Base-by-base conservation (phyloP, 2,888 invertebrate species). In the Mesochorus sp. region DNA sequence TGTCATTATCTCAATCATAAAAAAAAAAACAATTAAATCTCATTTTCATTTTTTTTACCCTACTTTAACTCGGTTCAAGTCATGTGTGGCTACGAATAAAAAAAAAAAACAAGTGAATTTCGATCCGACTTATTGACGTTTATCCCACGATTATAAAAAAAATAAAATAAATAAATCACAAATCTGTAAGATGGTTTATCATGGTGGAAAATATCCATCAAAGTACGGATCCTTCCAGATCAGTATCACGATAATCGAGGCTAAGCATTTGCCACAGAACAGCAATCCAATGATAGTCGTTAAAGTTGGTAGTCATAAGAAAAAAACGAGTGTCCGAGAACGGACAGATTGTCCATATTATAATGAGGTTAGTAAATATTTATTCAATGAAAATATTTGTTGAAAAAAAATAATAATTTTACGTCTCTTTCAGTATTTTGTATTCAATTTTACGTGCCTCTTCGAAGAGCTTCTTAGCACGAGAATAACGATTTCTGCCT, bases 221-320 rank as follows among this genome's bases (percentile, higher is more conserved):
- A 85, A 84, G 57, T 71, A 80, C 55, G 81, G 82, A 19, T 79
- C 84, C 39, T 93, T 93, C 87, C 89, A 95, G 88, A 91, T 96
- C 76, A 94, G 94, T 79, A 91, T 95, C 0, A 94, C 94, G 5
- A 91, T 96, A 31, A 91, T 95, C 55, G 95, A 96, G 90, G 95
- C 94, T 0, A 93, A 93, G 64, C 92, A 94, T 85, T 91, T 94
- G 57, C 90, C 91, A 74, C 90, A 92, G 37, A 93, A 92, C 82
- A 92, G 92, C 71, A 93, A 94, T 83, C 92, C 95, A 0, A 94
- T 94, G 83, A 95, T 95, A 0, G 91, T 94, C 8, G 92, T 95
- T 0, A 92, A 92, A 75, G 91, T 95, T 3, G 94, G 94, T 2
- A 94, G 94, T 83, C 92, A 93, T 79, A 93, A 92, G 82, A 93